Percentiles rank a stretch among this genome's conserved stretches.
Evolutionary conservation across 2,888 invertebrate genomes (phyloP).

Genomic region (Leptodirus hochenwartii): DNA sequence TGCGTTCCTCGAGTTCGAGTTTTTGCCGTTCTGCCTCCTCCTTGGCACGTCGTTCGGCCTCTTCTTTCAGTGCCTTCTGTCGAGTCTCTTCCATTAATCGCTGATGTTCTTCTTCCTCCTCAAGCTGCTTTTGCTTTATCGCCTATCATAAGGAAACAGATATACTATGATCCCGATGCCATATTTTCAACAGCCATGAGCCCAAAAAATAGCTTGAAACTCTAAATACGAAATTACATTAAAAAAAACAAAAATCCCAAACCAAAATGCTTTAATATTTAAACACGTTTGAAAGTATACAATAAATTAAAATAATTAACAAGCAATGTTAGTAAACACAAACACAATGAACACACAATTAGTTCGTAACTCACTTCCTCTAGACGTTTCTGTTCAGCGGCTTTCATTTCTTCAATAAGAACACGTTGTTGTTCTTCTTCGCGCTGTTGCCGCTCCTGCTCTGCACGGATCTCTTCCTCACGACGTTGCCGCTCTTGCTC

Average conservation of each 20-base stretch:
- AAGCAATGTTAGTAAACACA: no score
- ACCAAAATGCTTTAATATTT: no score
- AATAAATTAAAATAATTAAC: no score
- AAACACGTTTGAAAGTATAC: no score
- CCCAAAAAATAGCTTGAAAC: no score
- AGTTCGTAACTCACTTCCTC: constrained; percentile 47
- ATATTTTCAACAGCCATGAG: no score
- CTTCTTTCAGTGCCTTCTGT: constrained; percentile 49
- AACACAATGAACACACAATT: no score
- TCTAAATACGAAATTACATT: no score
- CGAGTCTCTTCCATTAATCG: constrained; percentile 45
- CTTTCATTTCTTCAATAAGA: constrained; percentile 60
- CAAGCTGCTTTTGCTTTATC: constrained; percentile 51
- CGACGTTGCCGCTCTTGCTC: constrained; percentile 60
- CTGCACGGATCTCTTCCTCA: constrained; percentile 55
- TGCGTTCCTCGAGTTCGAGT: constrained; percentile 64
- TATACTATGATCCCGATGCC: no score
- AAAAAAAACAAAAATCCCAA: no score
- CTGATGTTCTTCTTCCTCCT: constrained; percentile 60
- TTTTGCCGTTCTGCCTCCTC: constrained; percentile 75
- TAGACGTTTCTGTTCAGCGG: constrained; percentile 71
- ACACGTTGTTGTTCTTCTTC: constrained; percentile 75
- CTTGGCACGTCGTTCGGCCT: constrained; percentile 59
- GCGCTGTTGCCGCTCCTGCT: constrained; percentile 46
- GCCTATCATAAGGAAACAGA: no score